Base-by-base conservation (phyloP, 1,140 invertebrate genomes). In the Sitophilus oryzae region DNA sequence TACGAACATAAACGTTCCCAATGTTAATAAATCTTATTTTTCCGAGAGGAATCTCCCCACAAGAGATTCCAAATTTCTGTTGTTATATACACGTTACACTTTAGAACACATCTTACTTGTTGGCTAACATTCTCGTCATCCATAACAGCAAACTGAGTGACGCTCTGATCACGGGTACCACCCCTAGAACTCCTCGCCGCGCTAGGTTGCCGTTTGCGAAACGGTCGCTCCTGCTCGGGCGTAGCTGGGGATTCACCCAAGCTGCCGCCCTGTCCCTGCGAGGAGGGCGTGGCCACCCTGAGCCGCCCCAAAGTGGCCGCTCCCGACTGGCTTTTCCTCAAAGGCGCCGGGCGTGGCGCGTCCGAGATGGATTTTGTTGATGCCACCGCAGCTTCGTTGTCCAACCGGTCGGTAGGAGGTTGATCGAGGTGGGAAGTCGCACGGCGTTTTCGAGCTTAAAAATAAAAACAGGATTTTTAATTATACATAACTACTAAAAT, bases 61-160 rank as follows among this genome's bases (percentile, higher is more conserved):
- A 34, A 5, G 11, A 34, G 5, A 6, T 34, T 34, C n/a, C n/a
- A n/a, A 6, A 34, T 34, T 34, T 34, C n/a, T 8, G 30, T 6
- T 34, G 6, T 34, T 34, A 34, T 34, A 34, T 34, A 8, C 30
- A n/a, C 30, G 6, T 6, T 8, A 6, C 11, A 5, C 11, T 44
- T 19, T 20, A 42, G 4, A 46, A 34, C n/a, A 10, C 2, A 20
- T 54, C 50, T 77, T 20, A 87, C 84, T 76, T 93, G 90, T 68
- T 93, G 89, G 8, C 91, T 93, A 0, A 93, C 85, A 67, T 93
- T 93, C 56, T 93, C 91, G 70, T 95, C 92, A 68, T 94, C 92
- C 65, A 93, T 93, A 51, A 93, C 80, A 3, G 91, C 92, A 72
- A 91, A 93, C 71, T 95, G 91, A 5, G 89, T 82, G 62, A 93